Base-by-base conservation (phyloP, 2,888 invertebrate species). In the Acholoe squamosa region DNA sequence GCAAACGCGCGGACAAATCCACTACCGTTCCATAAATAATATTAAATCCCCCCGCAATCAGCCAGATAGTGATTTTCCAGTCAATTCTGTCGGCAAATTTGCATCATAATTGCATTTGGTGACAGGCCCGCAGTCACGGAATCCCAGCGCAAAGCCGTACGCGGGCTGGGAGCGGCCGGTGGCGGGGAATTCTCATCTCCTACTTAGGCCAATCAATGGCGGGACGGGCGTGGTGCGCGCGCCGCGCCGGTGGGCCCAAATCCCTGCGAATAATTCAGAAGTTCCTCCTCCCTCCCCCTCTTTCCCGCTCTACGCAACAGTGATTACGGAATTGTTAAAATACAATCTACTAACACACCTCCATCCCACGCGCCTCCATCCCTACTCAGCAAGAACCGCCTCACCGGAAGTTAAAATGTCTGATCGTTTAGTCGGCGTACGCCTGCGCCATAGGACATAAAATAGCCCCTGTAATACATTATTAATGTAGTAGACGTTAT, bases 31-130 rank as follows among this genome's bases (percentile, higher is more conserved):
- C 86, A 86, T 86, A 86, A 86, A 86, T 86, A 86, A 86, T 86
- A 86, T 86, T 86, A 86, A 86, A 86, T 86, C 86, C 86, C n/a
- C 56, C 86, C 86, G 86, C 86, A 86, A 86, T 86, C 86, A 86
- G 54, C 54, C 19, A 86, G 86, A 86, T 86, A 86, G 86, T 86
- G 86, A 86, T 86, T 86, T 86, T 86, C 86, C 28, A 86, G 86
- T 86, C 86, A 86, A 86, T 86, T 86, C 86, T 56, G 56, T 56
- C 86, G 86, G 54, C 56, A 28, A 86, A 86, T 86, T 86, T 86
- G 86, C 86, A 86, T 86, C 86, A 86, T 86, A 86, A 86, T 86
- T 86, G 33, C 86, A 86, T 86, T 86, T 86, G 86, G 86, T 86
- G 86, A 86, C 86, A 54, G 86, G 25, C 54, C 28, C 31, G 86